Percentiles rank a stretch among this genome's conserved stretches.
Conservation (phyloP, 2,113 vertebrate species). For the Otolemur garnettii region DNA sequence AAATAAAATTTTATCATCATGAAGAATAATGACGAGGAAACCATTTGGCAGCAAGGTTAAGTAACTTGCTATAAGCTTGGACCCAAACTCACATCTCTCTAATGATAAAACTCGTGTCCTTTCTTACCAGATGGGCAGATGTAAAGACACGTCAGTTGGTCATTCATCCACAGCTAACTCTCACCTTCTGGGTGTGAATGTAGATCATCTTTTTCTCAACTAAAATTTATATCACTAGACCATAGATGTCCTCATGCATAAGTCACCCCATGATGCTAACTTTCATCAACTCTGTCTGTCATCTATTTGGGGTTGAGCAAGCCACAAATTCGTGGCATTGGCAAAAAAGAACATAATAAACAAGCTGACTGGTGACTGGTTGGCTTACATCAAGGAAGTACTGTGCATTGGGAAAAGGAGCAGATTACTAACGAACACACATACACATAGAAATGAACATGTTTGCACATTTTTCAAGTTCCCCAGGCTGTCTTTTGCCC, state of each 20-base stretch:
- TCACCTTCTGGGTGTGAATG: background rate
- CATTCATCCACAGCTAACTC: background rate
- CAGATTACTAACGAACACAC: background rate
- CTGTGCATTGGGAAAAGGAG: background rate
- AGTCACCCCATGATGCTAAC: background rate
- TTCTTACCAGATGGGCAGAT: background rate
- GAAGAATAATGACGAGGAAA: background rate
- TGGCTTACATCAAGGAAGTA: background rate
- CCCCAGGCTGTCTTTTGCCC: background rate
- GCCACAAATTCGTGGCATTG: background rate
- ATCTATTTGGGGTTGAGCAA: fast-evolving
- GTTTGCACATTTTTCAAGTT: background rate
- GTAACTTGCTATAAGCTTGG: background rate
- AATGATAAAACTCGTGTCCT: background rate
- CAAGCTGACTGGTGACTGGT: background rate
- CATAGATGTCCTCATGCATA: background rate
- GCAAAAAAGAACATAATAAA: background rate
- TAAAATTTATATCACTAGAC: background rate
- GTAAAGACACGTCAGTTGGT: background rate
- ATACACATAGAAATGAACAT: background rate
- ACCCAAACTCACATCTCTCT: background rate
- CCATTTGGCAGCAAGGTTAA: background rate
- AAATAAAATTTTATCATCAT: background rate
- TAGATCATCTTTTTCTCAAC: background rate
- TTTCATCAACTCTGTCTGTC: background rate